A percentile compares a stretch with the other conserved stretches of the same genome.
Evolutionary conservation across 2,113 vertebrate genomes (phyloP).

Genomic region (Casuarius casuarius): DNA sequence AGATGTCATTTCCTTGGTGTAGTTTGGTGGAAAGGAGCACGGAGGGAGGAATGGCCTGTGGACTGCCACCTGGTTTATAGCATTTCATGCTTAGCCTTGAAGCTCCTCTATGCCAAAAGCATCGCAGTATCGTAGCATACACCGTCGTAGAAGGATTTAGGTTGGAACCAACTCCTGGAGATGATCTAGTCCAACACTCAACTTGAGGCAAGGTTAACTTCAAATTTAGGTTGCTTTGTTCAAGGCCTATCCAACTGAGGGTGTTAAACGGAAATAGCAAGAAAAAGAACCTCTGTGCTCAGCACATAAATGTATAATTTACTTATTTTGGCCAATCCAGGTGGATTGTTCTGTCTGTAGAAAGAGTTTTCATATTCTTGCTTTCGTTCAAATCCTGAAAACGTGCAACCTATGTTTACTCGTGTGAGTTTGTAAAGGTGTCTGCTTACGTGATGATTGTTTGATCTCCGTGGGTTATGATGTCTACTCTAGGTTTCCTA

Average conservation of each 20-base stretch:
- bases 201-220: background rate
- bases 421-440: conserved; percentile 21
- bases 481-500: background rate
- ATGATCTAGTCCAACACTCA: background rate
- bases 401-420: conserved; percentile 40
- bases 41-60: background rate
- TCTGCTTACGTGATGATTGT: background rate
- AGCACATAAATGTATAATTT: background rate
- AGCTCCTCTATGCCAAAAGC: background rate
- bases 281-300: conserved; percentile 13
- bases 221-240: conserved; percentile 35
- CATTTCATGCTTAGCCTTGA: background rate
- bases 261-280: background rate
- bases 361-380: conserved; percentile 12
- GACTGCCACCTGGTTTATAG: background rate
- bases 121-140: fast-evolving
- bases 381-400: conserved; percentile 17
- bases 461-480: conserved; percentile 9
- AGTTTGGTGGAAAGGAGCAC: background rate
- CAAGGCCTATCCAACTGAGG: background rate
- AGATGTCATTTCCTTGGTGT: background rate
- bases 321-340: background rate
- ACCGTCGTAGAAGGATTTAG: background rate
- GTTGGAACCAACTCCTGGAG: background rate
- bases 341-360: background rate